Evolutionary conservation across 2,797 vertebrate species (phyloP).

Genomic region (Anabacerthia variegaticeps): DNA sequence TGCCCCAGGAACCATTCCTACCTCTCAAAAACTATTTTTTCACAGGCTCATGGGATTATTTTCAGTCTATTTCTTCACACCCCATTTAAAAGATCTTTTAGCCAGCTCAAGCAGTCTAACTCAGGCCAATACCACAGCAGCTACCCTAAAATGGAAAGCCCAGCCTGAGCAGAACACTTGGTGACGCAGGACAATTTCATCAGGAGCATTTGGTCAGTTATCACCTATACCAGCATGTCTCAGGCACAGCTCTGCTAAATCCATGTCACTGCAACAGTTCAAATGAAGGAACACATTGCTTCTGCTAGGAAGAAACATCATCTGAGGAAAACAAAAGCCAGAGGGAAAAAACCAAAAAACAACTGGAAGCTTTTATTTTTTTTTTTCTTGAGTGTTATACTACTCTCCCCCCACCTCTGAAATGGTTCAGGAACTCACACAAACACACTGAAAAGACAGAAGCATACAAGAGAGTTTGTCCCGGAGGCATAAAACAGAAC

Average conservation of each 20-base stretch:
- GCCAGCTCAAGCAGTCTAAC: not conserved
- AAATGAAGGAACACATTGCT: not conserved
- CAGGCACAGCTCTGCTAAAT: not conserved
- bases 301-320: not conserved
- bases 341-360: not conserved
- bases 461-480: conserved; percentile 8
- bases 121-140: not conserved
- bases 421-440: not conserved
- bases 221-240: fast-evolving
- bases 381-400: not conserved
- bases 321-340: not conserved
- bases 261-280: not conserved
- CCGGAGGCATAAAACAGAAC: conserved; percentile 40
- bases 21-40: not conserved
- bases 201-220: not conserved
- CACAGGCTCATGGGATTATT: not conserved
- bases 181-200: not conserved
- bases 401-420: not conserved
- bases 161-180: not conserved
- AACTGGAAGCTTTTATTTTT: not conserved
- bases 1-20: not conserved
- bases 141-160: not conserved
- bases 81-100: not conserved
- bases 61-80: not conserved
- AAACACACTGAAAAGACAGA: conserved; percentile 2